A percentile compares a stretch with the other conserved stretches of the same genome.
phyloP scores from a whole-genome alignment of 2,797 vertebrate species.

The Columba guinea region DNA sequence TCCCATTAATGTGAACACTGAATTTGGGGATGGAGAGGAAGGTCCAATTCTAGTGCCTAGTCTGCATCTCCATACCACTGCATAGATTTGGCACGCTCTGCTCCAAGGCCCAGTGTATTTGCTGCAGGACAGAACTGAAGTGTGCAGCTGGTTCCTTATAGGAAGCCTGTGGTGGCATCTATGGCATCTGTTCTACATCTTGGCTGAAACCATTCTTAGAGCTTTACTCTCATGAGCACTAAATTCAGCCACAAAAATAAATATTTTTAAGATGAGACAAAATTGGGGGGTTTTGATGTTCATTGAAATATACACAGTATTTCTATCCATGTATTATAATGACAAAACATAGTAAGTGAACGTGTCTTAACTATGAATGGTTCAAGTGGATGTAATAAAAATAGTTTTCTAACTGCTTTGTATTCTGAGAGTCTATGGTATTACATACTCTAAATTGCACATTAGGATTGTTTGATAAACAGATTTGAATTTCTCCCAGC shows the following conservation, averaged over 20 bases:
- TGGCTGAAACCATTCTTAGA: conserved; percentile 56
- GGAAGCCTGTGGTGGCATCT: conserved; percentile 30
- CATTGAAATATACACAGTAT: conserved; percentile 77
- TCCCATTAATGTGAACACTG: conserved; percentile 18
- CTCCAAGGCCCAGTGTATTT: conserved; percentile 37
- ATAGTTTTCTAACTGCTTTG: conserved; percentile 83
- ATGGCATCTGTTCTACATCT: conserved; percentile 50
- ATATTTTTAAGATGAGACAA: conserved; percentile 74
- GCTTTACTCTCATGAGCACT: conserved; percentile 68
- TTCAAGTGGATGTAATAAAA: conserved; percentile 80
- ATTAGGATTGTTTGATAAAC: conserved; percentile 79
- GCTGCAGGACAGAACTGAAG: conserved; percentile 52
- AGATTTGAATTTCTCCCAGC: conserved; percentile 59
- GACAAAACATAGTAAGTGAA: conserved; percentile 79
- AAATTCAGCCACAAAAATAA: conserved; percentile 77
- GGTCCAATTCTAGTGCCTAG: conserved; percentile 50
- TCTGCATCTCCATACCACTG: conserved; percentile 21
- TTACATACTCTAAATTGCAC: conserved; percentile 79
- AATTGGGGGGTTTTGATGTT: conserved; percentile 71
- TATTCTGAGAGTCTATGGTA: conserved; percentile 76
- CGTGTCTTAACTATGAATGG: conserved; percentile 79
- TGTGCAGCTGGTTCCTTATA: neutral
- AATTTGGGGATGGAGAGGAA: conserved; percentile 30
- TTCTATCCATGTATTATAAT: conserved; percentile 81
- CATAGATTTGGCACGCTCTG: conserved; percentile 33